Evolutionary conservation across 2,113 vertebrate genomes (phyloP).

Genomic region (Crotalus tigris): DNA sequence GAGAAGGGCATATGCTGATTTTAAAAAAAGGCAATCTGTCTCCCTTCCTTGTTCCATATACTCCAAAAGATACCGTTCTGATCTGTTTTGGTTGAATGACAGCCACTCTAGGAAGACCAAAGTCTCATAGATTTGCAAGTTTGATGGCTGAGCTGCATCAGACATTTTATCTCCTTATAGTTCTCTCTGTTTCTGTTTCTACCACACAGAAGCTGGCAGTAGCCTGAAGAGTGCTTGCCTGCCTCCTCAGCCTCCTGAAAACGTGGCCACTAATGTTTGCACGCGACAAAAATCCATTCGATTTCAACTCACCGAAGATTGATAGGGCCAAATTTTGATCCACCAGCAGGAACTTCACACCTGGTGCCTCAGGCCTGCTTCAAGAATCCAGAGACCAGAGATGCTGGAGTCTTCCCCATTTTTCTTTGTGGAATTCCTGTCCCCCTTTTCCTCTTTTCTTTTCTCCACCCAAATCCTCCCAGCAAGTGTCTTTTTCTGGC

Average conservation of each 20-base stretch:
- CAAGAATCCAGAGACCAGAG: slow-evolving; percentile 15
- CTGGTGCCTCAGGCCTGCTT: slow-evolving; percentile 37
- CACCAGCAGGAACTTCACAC: slow-evolving; percentile 38
- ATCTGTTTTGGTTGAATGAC: too few relatives aligned
- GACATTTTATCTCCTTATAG: not conserved
- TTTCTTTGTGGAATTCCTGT: not conserved
- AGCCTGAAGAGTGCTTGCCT: slow-evolving; percentile 55
- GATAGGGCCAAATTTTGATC: slow-evolving; percentile 23
- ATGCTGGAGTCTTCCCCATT: slow-evolving; percentile 16
- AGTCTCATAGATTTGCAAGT: not conserved
- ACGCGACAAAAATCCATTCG: slow-evolving; percentile 55
- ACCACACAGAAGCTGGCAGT: slow-evolving; percentile 64
- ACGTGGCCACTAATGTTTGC: slow-evolving; percentile 42
- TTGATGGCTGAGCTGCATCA: not conserved
- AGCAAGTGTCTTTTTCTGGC: slow-evolving; percentile 59
- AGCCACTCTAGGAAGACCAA: not conserved
- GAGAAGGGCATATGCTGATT: not conserved
- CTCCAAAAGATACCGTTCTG: not conserved
- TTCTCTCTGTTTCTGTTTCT: slow-evolving; percentile 46
- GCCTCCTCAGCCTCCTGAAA: slow-evolving; percentile 39
- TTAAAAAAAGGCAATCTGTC: not conserved
- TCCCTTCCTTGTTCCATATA: not conserved
- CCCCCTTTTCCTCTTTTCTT: slow-evolving; percentile 26
- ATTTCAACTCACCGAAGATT: slow-evolving; percentile 48
- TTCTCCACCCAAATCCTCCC: slow-evolving; percentile 35